Percentiles rank a stretch among this genome's conserved stretches.
phyloP scores from a whole-genome alignment of 2,113 vertebrate genomes.

The Blennius ocellaris region DNA sequence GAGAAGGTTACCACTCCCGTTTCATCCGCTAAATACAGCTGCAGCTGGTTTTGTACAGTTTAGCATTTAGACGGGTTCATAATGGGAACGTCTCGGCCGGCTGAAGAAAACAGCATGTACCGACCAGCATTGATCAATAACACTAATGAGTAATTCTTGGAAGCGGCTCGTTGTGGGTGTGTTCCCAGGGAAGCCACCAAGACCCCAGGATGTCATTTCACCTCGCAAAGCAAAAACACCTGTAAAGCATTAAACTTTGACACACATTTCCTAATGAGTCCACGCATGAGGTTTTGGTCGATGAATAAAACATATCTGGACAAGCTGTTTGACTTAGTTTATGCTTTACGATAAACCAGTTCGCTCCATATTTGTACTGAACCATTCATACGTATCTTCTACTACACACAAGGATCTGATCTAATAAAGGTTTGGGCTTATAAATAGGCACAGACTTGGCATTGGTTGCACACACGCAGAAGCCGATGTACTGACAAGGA shows the following conservation, averaged over 20 bases:
- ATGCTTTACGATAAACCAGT: neutral
- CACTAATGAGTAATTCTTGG: neutral
- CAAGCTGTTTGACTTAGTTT: neutral
- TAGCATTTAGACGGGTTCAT: neutral
- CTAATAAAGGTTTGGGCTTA: too few species aligned
- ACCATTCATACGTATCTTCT: neutral
- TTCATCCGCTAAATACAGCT: neutral
- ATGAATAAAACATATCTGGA: neutral
- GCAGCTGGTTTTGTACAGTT: neutral
- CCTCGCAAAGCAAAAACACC: too few species aligned
- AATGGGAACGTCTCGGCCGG: neutral
- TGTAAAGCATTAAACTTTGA: too few species aligned
- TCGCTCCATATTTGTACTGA: conserved; percentile 3
- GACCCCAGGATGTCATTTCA: neutral
- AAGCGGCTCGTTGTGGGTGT: neutral
- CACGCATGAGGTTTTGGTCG: too few species aligned
- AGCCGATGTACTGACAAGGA: too few species aligned
- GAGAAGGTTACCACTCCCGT: neutral
- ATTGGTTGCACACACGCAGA: too few species aligned
- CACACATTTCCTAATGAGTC: too few species aligned
- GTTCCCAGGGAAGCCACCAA: neutral
- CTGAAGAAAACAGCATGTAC: neutral
- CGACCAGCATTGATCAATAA: neutral
- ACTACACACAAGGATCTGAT: too few species aligned
- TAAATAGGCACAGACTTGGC: too few species aligned